A percentile compares a stretch with the other conserved stretches of the same genome.
Evolutionary conservation across 1,140 invertebrate species (phyloP).

Genomic region (Zaprionus camerounensis): DNA sequence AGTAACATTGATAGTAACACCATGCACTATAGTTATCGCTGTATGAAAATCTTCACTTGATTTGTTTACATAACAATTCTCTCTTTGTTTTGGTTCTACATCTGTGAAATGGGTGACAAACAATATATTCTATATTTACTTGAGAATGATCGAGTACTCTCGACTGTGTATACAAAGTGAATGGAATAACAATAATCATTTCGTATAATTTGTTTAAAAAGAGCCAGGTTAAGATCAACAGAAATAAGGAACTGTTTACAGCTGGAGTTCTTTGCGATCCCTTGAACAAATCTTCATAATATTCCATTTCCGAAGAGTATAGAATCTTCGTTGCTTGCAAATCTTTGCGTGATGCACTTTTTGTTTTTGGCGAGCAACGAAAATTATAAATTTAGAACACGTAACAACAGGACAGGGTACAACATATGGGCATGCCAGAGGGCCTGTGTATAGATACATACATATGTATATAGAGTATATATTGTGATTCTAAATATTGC

Average conservation of each 20-base stretch:
- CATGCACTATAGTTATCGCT: no score
- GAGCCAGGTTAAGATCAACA: no score
- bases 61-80: no score
- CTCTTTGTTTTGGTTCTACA: no score
- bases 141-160: no score
- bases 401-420: not conserved
- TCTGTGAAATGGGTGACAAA: no score
- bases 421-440: conserved; percentile 11
- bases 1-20: no score
- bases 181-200: not conserved
- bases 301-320: not conserved
- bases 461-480: conserved; percentile 15
- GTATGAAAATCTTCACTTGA: no score
- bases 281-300: not conserved
- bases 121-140: no score
- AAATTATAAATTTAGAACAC: conserved; percentile 38
- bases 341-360: not conserved
- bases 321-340: not conserved
- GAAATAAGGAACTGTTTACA: no score
- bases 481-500: conserved; percentile 6
- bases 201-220: not conserved
- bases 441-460: conserved; percentile 12
- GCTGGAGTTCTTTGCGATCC: not conserved
- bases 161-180: not conserved
- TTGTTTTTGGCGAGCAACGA: conserved; percentile 20